Conservation (phyloP, 2,113 vertebrate genomes). For the Pontoporia blainvillei region DNA sequence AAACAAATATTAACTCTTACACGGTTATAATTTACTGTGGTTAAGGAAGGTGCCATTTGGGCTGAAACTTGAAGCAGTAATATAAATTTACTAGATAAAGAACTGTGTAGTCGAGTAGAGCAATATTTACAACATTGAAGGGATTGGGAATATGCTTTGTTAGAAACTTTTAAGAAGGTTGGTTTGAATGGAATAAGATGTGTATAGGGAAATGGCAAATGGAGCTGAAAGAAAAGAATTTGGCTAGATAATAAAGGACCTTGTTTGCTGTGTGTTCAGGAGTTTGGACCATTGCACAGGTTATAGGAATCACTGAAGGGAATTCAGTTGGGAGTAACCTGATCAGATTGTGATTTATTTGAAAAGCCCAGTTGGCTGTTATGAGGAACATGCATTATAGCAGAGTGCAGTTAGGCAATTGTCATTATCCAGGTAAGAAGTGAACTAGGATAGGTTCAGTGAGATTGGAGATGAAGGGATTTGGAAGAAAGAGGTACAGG, state of each 20-base stretch:
- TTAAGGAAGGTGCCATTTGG: neutral
- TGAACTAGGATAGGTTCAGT: neutral
- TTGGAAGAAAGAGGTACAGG: neutral
- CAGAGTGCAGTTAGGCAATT: neutral
- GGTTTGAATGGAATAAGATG: neutral
- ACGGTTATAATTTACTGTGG: neutral
- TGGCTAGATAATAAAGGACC: neutral
- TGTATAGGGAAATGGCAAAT: neutral
- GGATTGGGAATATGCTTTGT: neutral
- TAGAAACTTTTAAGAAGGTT: neutral
- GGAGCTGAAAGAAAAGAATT: neutral
- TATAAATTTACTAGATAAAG: neutral
- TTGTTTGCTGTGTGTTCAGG: neutral
- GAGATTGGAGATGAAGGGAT: neutral
- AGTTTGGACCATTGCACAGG: neutral
- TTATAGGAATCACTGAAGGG: neutral
- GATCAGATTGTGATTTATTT: neutral
- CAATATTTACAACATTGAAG: neutral
- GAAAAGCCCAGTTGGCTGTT: neutral
- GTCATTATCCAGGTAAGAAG: neutral
- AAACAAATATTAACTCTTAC: neutral
- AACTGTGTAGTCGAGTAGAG: neutral
- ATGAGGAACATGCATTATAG: neutral
- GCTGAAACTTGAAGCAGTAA: neutral
- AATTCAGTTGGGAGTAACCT: neutral